Evolutionary conservation across 1,140 invertebrate species (phyloP).

Genomic region (Heliconius melpomene): DNA sequence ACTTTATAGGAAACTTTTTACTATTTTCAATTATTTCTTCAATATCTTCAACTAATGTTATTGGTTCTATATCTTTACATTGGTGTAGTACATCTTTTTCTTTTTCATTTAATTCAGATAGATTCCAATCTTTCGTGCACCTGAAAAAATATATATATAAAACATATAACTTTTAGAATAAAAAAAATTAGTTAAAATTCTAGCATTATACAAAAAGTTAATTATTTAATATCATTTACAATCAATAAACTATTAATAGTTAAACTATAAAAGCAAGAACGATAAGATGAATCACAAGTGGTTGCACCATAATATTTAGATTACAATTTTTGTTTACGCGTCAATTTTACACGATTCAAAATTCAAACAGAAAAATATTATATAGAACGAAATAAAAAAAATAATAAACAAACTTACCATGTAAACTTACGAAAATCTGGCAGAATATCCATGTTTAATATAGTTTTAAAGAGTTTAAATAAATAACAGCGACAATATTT

Average conservation of each 20-base stretch:
- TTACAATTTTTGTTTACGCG: background rate
- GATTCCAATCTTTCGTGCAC: constrained; percentile 71
- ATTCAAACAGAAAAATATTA: background rate
- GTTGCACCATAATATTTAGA: background rate
- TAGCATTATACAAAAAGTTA: too few relatives aligned
- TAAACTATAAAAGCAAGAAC: too few relatives aligned
- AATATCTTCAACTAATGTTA: constrained; percentile 50
- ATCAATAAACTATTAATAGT: too few relatives aligned
- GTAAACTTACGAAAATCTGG: background rate
- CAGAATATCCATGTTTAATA: background rate
- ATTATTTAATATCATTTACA: too few relatives aligned
- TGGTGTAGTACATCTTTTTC: constrained; percentile 63
- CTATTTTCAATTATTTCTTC: constrained; percentile 68
- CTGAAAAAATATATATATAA: constrained; percentile 42
- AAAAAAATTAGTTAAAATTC: too few relatives aligned
- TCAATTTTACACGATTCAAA: background rate
- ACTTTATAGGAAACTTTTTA: constrained; percentile 64
- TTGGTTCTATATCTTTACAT: constrained; percentile 50
- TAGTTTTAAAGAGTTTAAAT: background rate
- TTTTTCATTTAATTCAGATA: constrained; percentile 66
- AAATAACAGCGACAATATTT: background rate
- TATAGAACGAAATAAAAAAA: background rate
- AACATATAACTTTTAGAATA: too few relatives aligned
- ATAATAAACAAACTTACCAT: background rate
- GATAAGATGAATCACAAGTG: too few relatives aligned